These are phyloP conservation scores for Otolemur garnettii DNA, from an alignment of 2,113 vertebrate species.

Conservation along the genomic window DNA sequence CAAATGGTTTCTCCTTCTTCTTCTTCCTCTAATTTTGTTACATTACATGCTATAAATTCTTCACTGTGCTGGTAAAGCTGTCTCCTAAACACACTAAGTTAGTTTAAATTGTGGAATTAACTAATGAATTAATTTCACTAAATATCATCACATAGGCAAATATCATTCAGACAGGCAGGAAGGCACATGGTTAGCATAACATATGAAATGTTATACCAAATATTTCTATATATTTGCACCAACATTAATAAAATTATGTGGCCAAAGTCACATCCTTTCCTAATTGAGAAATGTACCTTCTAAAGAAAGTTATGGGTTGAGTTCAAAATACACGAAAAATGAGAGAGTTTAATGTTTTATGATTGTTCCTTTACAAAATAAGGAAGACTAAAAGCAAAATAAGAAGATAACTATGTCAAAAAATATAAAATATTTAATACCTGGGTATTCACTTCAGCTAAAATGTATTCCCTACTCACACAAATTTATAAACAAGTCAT, in stretches of 20 bases:
- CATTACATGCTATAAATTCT: background rate
- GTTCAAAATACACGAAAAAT: constrained; percentile 16
- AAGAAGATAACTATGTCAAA: background rate
- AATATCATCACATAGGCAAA: background rate
- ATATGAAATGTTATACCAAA: background rate
- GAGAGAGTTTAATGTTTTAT: background rate
- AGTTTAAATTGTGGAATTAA: background rate
- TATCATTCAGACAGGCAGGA: background rate
- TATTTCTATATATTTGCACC: background rate
- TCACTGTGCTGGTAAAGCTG: background rate
- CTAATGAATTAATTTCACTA: constrained; percentile 5
- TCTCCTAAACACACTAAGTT: background rate
- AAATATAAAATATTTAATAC: background rate
- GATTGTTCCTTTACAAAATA: background rate
- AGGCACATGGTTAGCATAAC: background rate
- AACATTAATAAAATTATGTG: background rate
- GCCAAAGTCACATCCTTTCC: background rate
- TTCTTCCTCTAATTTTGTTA: background rate
- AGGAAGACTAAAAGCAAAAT: background rate
- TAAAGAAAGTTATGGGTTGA: background rate
- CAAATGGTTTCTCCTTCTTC: background rate
- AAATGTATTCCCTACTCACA: background rate
- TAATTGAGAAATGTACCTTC: background rate
- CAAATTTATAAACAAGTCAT: background rate
- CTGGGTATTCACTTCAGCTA: background rate